These are phyloP conservation scores for Ormyrus labotus DNA, from an alignment of 2,888 invertebrate genomes.

Conservation along the genomic window DNA sequence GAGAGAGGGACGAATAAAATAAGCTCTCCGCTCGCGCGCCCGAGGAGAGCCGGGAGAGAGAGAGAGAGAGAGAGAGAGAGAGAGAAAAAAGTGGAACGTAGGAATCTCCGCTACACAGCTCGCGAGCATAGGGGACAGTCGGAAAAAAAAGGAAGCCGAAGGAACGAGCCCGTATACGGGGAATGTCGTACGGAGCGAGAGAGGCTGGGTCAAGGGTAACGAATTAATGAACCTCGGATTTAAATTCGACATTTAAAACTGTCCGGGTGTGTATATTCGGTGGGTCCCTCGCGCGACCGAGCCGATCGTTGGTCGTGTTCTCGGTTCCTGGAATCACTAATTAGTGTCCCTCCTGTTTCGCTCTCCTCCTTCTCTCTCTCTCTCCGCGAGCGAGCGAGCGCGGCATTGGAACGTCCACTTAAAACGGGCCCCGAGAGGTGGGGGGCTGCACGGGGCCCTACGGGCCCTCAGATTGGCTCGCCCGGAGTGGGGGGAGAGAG, in stretches of 20 bases:
- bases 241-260: constrained; percentile 59
- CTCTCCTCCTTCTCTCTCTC: constrained; percentile 62
- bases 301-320: constrained; percentile 64
- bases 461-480: constrained; percentile 33
- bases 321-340: constrained; percentile 72
- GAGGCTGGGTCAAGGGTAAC: constrained; percentile 56
- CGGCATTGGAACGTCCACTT: constrained; percentile 39
- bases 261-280: constrained; percentile 42
- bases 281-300: constrained; percentile 26
- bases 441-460: constrained; percentile 6
- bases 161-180: constrained; percentile 31
- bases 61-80: not conserved
- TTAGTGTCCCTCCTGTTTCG: constrained; percentile 73
- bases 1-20: constrained; percentile 37
- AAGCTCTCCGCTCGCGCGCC: not conserved
- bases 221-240: constrained; percentile 59
- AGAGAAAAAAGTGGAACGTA: constrained; percentile 5
- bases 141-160: constrained; percentile 1
- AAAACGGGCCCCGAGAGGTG: not conserved
- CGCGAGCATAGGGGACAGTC: too few species aligned
- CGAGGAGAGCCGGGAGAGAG: not conserved
- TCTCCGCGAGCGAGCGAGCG: too few species aligned
- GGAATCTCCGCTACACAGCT: constrained; percentile 4
- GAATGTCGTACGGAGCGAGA: constrained; percentile 40
- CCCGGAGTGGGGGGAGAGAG: not conserved